phyloP scores from a whole-genome alignment of 2,888 invertebrate species.

The Pammene fasciana region DNA sequence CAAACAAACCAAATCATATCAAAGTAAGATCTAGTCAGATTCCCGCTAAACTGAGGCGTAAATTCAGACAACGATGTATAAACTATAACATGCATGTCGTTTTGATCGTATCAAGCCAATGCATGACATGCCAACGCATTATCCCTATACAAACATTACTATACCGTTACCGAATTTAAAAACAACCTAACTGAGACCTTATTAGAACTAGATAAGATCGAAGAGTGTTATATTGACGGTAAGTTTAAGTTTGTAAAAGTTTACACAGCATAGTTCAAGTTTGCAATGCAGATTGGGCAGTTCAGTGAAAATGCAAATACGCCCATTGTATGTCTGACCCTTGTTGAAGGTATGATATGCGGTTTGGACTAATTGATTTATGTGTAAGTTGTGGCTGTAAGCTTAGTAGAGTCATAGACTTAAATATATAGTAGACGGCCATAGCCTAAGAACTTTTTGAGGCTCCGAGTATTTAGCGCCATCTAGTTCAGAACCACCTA shows the following conservation, averaged over 20 bases:
- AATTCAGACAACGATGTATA: constrained; percentile 52
- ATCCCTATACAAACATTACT: constrained; percentile 48
- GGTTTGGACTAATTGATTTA: constrained; percentile 44
- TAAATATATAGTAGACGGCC: too few relatives aligned
- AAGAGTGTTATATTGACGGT: constrained; percentile 1
- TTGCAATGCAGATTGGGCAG: constrained; percentile 77
- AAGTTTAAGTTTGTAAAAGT: constrained; percentile 52
- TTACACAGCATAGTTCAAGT: constrained; percentile 65
- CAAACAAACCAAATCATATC: constrained; percentile 26
- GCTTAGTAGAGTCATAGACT: too few relatives aligned
- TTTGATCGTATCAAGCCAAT: constrained; percentile 65
- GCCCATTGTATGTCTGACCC: constrained; percentile 56
- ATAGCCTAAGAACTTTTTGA: too few relatives aligned
- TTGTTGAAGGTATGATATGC: constrained; percentile 49
- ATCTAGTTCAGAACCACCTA: too few relatives aligned
- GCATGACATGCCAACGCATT: constrained; percentile 60
- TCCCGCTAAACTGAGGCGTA: constrained; percentile 32
- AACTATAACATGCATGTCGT: constrained; percentile 63
- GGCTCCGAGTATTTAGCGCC: too few relatives aligned
- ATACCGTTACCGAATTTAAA: constrained; percentile 16
- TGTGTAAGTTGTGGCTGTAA: constrained; percentile 31
- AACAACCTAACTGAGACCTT: constrained; percentile 27
- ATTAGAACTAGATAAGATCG: constrained; percentile 36
- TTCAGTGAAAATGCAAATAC: constrained; percentile 76
- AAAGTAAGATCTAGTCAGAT: constrained; percentile 33